These are phyloP conservation scores for Anabacerthia variegaticeps DNA, from an alignment of 2,797 vertebrate genomes.

Conservation along the genomic window DNA sequence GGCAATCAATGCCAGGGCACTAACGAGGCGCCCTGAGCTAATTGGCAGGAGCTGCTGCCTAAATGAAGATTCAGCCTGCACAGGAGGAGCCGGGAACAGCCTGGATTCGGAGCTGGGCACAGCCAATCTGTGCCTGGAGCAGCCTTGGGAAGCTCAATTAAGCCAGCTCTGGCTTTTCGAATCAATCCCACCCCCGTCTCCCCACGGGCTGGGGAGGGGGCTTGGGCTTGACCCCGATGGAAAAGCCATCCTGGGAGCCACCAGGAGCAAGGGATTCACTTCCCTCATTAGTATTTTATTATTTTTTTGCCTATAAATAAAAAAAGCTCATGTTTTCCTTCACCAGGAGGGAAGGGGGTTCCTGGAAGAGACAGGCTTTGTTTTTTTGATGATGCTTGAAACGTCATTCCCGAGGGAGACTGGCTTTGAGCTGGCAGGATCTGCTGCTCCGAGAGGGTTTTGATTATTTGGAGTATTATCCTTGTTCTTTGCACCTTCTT, in stretches of 20 bases:
- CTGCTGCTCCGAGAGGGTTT: neutral
- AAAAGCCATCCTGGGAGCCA: neutral
- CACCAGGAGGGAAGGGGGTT: neutral
- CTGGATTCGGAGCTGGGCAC: neutral
- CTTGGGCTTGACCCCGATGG: neutral
- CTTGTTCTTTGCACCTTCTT: neutral
- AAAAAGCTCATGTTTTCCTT: neutral
- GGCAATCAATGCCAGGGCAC: neutral
- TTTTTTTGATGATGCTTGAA: neutral
- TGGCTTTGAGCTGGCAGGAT: neutral
- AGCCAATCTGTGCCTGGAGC: neutral
- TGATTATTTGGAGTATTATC: neutral
- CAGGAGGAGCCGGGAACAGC: neutral
- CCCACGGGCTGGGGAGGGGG: neutral
- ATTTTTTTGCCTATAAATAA: neutral
- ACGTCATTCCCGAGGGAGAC: neutral
- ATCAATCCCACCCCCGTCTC: neutral
- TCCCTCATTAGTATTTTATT: neutral
- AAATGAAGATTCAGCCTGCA: neutral
- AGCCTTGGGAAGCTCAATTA: constrained; percentile 1
- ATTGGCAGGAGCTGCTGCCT: neutral
- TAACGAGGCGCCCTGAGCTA: neutral
- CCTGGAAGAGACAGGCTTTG: neutral
- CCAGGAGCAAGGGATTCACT: neutral
- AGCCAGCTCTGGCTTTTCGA: neutral